Evolutionary conservation across 2,797 vertebrate species (phyloP), one percentile per base, ranked within the genome.

Genomic region (Zenarchopterus dispar): DNA sequence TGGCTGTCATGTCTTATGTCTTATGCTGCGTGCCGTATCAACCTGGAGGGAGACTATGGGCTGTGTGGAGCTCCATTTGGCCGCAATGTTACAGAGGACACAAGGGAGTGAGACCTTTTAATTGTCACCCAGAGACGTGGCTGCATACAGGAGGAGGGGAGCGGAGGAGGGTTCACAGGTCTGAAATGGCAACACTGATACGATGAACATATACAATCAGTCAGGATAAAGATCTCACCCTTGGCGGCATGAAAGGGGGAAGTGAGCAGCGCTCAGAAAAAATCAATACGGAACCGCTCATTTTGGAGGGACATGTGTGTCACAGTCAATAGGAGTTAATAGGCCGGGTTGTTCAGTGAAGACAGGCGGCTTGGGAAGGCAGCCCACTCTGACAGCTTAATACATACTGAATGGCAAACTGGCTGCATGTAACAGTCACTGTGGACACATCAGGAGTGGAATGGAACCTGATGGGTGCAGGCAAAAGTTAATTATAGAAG

Each of bases 261-360:
- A 96, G 96, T 96, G 95, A 96, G 92, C 94, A 96, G 96, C 92
- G 95, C 93, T 94, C 92, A 93, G 94, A 93, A 95, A 96, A 93
- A 98, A 98, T 99, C 97, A 97, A 98, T 98, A 95, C 74, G 94
- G 94, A 96, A 94, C 95, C 94, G 95, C 95, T 98, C 97, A 96
- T 98, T 98, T 95, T 95, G 94, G 90, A 92, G 94, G 95, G 96
- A 97, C 96, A 97, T 96, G 95, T 95, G 97, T 98, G 97, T 98
- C 97, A 97, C 96, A 96, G 97, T 97, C 97, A 98, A 98, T 98
- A 97, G 95, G 94, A 96, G 94, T 96, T 98, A 98, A 98, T 95
- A 97, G 96, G 96, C 92, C 94, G 93, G 94, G 95, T 91, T 94
- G 94, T 96, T 95, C 88, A 92, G 95, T 65, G 85, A 28, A 90